phyloP scores from a whole-genome alignment of 2,888 invertebrate species.

The Drosophila mimica region DNA sequence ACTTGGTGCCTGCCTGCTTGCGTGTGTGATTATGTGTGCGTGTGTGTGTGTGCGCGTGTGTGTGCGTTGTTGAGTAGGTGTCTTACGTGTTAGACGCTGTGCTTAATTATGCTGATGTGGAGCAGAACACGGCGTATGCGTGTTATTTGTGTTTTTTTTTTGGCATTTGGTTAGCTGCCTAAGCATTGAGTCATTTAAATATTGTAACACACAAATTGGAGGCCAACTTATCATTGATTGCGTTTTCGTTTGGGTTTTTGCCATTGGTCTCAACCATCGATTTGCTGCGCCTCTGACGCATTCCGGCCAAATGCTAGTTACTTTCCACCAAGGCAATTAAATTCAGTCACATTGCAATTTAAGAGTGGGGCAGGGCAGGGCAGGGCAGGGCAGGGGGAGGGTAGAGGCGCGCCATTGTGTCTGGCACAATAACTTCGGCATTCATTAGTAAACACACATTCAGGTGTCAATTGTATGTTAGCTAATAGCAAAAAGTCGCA shows the following conservation, averaged over 20 bases:
- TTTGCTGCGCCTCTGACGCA: constrained; percentile 33
- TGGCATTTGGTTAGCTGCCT: constrained; percentile 24
- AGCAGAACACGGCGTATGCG: constrained; percentile 64
- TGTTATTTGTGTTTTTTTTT: constrained; percentile 43
- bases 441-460: constrained; percentile 10
- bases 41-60: constrained; percentile 6
- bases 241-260: background rate
- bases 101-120: constrained; percentile 66
- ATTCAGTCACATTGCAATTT: constrained; percentile 33
- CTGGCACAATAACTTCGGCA: constrained; percentile 28
- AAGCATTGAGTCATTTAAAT: constrained; percentile 61
- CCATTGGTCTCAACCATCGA: constrained; percentile 43
- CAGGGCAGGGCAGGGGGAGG: background rate
- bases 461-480: constrained; percentile 29
- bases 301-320: constrained; percentile 23
- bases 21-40: background rate
- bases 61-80: constrained; percentile 17
- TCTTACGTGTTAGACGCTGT: constrained; percentile 46
- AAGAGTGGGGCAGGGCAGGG: background rate
- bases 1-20: constrained; percentile 14
- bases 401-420: constrained; percentile 43
- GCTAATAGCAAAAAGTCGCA: constrained; percentile 26
- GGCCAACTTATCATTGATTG: constrained; percentile 38
- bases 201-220: constrained; percentile 50
- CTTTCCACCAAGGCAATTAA: constrained; percentile 51